Conservation (phyloP, 2,888 invertebrate species). For the Noctua janthe region DNA sequence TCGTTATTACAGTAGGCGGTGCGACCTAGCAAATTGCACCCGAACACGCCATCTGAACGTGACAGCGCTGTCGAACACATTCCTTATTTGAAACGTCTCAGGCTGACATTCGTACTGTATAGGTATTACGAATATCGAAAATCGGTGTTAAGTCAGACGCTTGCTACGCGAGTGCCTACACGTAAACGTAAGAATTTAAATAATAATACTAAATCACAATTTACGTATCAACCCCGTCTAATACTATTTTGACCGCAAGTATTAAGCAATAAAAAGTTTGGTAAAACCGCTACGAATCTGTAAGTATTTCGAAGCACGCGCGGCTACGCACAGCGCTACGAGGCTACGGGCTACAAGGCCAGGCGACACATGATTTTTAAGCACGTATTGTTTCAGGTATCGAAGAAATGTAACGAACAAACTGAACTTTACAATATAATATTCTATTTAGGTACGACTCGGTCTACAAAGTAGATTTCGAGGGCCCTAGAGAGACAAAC, state of each 20-base stretch:
- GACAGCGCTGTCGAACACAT: conserved; percentile 90
- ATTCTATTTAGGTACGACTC: not conserved
- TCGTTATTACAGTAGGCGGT: conserved; percentile 90
- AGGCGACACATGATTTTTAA: conserved; percentile 56
- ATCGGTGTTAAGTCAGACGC: conserved; percentile 63
- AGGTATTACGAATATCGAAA: conserved; percentile 79
- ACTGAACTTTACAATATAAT: conserved; percentile 3
- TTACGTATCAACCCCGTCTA: conserved; percentile 52
- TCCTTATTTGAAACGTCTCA: conserved; percentile 88
- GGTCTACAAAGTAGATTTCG: not conserved
- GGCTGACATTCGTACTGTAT: conserved; percentile 82
- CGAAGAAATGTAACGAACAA: conserved; percentile 23
- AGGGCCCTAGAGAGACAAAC: conserved; percentile 13
- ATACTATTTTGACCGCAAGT: conserved; percentile 66
- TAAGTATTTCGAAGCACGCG: conserved; percentile 70
- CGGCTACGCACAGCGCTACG: conserved; percentile 64
- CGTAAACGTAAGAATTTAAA: conserved; percentile 50
- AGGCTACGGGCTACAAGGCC: conserved; percentile 65
- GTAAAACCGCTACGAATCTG: conserved; percentile 64
- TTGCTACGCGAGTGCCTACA: conserved; percentile 39
- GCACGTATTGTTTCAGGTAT: conserved; percentile 57
- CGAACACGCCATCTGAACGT: conserved; percentile 89
- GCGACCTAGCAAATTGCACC: conserved; percentile 88
- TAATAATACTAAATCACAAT: conserved; percentile 60
- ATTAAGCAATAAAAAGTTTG: conserved; percentile 69